Evolutionary conservation across 2,888 invertebrate species (phyloP).

Genomic region (Subacronicta megacephala): DNA sequence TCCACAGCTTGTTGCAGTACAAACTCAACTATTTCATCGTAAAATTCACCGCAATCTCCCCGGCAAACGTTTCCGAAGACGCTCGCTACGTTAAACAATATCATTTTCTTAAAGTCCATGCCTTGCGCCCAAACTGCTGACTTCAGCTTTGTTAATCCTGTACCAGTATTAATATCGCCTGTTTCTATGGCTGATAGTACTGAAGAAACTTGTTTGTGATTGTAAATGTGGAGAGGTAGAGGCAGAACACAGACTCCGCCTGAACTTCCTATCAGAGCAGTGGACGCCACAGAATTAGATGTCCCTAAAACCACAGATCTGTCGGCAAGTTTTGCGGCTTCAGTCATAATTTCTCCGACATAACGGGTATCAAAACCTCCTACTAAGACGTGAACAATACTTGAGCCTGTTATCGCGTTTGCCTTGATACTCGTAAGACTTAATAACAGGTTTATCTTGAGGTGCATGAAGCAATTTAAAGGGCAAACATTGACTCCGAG

Average conservation of each 20-base stretch:
- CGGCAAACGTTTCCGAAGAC: slow-evolving; percentile 79
- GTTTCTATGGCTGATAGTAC: slow-evolving; percentile 76
- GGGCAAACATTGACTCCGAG: slow-evolving; percentile 79
- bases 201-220: slow-evolving; percentile 71
- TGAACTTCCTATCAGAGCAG: slow-evolving; percentile 72
- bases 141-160: slow-evolving; percentile 65
- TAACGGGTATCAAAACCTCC: slow-evolving; percentile 76
- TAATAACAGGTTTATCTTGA: slow-evolving; percentile 79
- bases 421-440: slow-evolving; percentile 82
- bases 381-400: slow-evolving; percentile 77
- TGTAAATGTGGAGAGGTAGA: slow-evolving; percentile 77
- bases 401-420: slow-evolving; percentile 65
- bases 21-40: slow-evolving; percentile 77
- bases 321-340: slow-evolving; percentile 74
- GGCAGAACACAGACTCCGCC: slow-evolving; percentile 79
- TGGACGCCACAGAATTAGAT: slow-evolving; percentile 64
- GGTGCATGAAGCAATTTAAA: slow-evolving; percentile 79
- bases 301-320: slow-evolving; percentile 68
- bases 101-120: slow-evolving; percentile 78
- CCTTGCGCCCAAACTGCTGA: slow-evolving; percentile 83
- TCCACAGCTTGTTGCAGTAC: slow-evolving; percentile 69
- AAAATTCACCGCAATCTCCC: slow-evolving; percentile 76
- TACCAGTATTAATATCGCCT: slow-evolving; percentile 68
- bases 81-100: slow-evolving; percentile 73
- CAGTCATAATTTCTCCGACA: slow-evolving; percentile 74